Conservation (phyloP, 2,888 invertebrate species). For the Apocheima hispidaria region DNA sequence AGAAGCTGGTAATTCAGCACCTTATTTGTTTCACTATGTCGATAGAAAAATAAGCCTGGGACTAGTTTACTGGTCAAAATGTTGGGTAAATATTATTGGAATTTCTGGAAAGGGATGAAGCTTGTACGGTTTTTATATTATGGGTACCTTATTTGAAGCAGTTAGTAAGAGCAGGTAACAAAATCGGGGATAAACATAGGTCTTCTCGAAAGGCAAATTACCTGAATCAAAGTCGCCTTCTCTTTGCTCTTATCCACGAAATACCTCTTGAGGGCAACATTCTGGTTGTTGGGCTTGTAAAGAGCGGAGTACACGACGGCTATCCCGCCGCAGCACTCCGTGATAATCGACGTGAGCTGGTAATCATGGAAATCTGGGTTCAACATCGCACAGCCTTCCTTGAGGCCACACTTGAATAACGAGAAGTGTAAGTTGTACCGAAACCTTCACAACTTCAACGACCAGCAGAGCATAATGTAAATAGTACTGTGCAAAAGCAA, state of each 20-base stretch:
- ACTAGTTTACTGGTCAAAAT: too few species aligned
- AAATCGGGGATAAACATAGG: background rate
- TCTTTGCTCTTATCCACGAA: slow-evolving; percentile 90
- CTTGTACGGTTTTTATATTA: too few species aligned
- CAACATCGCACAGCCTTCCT: slow-evolving; percentile 74
- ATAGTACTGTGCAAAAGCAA: slow-evolving; percentile 1
- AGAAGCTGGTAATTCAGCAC: too few species aligned
- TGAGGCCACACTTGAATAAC: background rate
- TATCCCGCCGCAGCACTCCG: slow-evolving; percentile 89
- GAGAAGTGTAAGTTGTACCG: background rate
- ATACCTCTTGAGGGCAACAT: slow-evolving; percentile 91
- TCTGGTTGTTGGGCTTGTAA: slow-evolving; percentile 87
- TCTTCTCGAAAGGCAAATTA: slow-evolving; percentile 43
- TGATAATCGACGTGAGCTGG: slow-evolving; percentile 88
- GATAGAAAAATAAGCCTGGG: too few species aligned
- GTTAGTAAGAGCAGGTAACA: background rate
- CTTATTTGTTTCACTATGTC: too few species aligned
- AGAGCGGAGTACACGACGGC: slow-evolving; percentile 90
- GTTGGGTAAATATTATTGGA: too few species aligned
- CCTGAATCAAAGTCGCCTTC: slow-evolving; percentile 87
- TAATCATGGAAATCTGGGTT: slow-evolving; percentile 88
- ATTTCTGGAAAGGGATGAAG: too few species aligned
- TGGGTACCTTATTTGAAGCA: background rate
- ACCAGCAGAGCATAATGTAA: slow-evolving; percentile 18
- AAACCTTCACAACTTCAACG: slow-evolving; percentile 4